phyloP scores from a whole-genome alignment of 2,113 vertebrate genomes.

The Vicugna pacos region DNA sequence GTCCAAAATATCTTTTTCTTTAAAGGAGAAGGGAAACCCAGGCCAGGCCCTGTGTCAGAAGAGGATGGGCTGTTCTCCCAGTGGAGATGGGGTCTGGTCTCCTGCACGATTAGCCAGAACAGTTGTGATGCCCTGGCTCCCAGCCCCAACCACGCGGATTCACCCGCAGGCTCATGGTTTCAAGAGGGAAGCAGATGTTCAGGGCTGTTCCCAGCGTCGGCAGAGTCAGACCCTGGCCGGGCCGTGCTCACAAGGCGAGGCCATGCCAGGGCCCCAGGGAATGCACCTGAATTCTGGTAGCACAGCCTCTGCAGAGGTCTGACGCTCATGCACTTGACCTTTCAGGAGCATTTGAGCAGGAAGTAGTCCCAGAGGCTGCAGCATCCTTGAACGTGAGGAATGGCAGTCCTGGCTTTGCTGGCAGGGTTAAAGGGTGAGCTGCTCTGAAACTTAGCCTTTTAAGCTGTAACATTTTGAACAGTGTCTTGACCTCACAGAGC shows the following conservation, averaged over 20 bases:
- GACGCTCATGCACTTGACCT: background rate
- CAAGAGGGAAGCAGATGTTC: background rate
- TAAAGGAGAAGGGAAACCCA: background rate
- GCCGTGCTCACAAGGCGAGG: background rate
- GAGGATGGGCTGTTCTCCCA: background rate
- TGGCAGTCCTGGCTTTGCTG: background rate
- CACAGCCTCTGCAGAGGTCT: background rate
- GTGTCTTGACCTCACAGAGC: background rate
- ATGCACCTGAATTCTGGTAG: background rate
- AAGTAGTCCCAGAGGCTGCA: background rate
- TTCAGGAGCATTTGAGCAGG: background rate
- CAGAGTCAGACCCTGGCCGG: background rate
- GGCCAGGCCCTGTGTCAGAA: background rate
- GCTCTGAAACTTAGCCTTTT: background rate
- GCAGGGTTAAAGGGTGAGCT: background rate
- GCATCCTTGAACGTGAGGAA: background rate
- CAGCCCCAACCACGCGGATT: background rate
- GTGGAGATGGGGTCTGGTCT: background rate
- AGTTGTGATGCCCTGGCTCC: background rate
- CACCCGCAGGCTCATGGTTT: background rate
- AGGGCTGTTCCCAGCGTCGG: background rate
- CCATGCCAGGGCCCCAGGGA: background rate
- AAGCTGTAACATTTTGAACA: background rate
- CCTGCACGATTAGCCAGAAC: background rate
- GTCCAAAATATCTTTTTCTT: conserved; percentile 13